phyloP scores from a whole-genome alignment of 2,888 invertebrate genomes.

The Volucella bombylans region DNA sequence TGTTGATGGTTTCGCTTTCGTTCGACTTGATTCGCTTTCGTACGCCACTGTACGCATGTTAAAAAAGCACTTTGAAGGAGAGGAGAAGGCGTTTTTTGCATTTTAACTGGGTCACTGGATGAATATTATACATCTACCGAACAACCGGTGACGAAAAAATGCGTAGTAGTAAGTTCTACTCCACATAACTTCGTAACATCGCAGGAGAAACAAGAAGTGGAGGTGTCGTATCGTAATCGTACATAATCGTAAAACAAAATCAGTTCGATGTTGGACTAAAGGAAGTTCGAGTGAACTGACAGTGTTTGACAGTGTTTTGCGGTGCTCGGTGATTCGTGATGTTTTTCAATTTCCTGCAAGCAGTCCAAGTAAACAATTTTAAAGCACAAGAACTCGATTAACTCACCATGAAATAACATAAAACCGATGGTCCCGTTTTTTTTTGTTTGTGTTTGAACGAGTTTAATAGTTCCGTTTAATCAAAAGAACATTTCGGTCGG shows the following conservation, averaged over 20 bases:
- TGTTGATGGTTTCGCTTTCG: slow-evolving; percentile 52
- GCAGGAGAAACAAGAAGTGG: slow-evolving; percentile 62
- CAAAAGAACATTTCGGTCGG: slow-evolving; percentile 47
- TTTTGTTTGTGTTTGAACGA: slow-evolving; percentile 32
- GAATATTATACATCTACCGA: slow-evolving; percentile 27
- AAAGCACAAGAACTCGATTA: slow-evolving; percentile 54
- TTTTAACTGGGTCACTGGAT: slow-evolving; percentile 70
- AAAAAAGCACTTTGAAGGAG: slow-evolving; percentile 52
- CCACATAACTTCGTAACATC: slow-evolving; percentile 40
- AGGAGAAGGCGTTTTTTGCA: slow-evolving; percentile 36
- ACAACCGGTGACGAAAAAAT: slow-evolving; percentile 47
- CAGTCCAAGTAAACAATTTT: slow-evolving; percentile 61
- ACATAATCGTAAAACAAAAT: background rate
- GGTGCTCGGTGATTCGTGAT: slow-evolving; percentile 40
- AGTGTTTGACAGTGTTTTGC: slow-evolving; percentile 18
- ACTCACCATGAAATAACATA: slow-evolving; percentile 50
- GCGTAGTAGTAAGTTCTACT: slow-evolving; percentile 39
- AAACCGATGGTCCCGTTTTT: slow-evolving; percentile 43
- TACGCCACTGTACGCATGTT: slow-evolving; percentile 56
- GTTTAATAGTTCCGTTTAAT: slow-evolving; percentile 11
- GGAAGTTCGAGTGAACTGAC: slow-evolving; percentile 4
- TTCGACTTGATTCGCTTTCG: slow-evolving; percentile 56
- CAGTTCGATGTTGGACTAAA: slow-evolving; percentile 43
- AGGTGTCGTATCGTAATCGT: slow-evolving; percentile 24
- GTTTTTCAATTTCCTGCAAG: slow-evolving; percentile 46